Conservation (phyloP, 2,113 vertebrate genomes). For the Poicephalus gulielmi region DNA sequence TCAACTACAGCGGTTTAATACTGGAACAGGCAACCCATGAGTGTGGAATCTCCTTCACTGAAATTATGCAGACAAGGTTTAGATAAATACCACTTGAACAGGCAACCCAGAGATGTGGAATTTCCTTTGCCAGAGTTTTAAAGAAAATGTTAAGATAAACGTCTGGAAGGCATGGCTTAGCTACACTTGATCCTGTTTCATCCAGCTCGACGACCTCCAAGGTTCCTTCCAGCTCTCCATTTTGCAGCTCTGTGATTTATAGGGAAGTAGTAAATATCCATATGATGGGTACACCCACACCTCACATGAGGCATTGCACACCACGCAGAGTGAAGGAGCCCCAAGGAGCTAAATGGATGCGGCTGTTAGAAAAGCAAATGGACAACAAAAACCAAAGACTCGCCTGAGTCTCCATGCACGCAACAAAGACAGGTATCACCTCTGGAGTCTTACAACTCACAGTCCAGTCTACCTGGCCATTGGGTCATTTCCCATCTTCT, state of each 20-base stretch:
- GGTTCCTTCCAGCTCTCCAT: neutral
- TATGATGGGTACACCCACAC: neutral
- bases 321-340: neutral
- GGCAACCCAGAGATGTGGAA: constrained; percentile 40
- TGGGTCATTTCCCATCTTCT: neutral
- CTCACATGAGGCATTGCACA: neutral
- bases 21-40: neutral
- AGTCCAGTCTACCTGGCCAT: neutral
- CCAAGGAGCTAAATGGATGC: neutral
- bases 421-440: neutral
- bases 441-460: neutral
- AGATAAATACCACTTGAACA: constrained; percentile 53
- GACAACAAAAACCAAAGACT: neutral
- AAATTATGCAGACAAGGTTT: constrained; percentile 39
- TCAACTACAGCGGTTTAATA: neutral
- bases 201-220: neutral
- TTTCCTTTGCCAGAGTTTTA: neutral
- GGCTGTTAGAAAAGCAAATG: neutral
- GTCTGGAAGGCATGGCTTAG: constrained; percentile 20
- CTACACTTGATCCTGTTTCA: constrained; percentile 3
- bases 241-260: neutral
- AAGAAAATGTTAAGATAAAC: constrained; percentile 2
- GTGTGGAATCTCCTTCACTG: neutral
- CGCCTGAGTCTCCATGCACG: neutral
- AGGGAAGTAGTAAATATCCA: neutral